Conservation (phyloP, 2,113 vertebrate genomes). For the Archilochus colubris region DNA sequence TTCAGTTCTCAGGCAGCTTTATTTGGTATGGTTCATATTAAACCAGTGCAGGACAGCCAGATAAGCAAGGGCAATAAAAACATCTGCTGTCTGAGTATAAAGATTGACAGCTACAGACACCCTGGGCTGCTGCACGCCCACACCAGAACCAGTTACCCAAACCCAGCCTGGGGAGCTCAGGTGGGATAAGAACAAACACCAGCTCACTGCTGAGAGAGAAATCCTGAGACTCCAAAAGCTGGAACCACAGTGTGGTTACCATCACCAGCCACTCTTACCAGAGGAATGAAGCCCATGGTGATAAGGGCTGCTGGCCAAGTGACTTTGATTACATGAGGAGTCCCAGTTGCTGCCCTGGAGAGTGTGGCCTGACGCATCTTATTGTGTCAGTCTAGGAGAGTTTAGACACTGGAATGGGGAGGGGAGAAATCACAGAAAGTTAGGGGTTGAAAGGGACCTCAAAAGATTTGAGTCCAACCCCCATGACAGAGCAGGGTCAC, state of each 20-base stretch:
- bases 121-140: background rate
- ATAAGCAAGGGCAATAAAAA: slow-evolving; percentile 22
- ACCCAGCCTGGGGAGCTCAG: background rate
- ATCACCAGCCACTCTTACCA: background rate
- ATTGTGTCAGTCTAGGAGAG: slow-evolving; percentile 7
- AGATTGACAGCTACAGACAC: background rate
- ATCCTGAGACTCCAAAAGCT: background rate
- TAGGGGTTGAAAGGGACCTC: no score
- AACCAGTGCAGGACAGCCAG: slow-evolving; percentile 22
- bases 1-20: slow-evolving; percentile 37
- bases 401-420: background rate
- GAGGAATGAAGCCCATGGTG: background rate
- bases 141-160: background rate
- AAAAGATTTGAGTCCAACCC: no score
- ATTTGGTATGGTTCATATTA: slow-evolving; percentile 50
- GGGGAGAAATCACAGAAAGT: no score
- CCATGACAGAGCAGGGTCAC: no score
- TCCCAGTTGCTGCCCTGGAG: background rate
- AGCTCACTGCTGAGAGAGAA: background rate
- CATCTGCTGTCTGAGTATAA: background rate
- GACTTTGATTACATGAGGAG: background rate
- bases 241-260: background rate
- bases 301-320: slow-evolving; percentile 31
- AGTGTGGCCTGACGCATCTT: background rate
- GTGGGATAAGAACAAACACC: background rate